These are phyloP conservation scores for Steinernema feltiae DNA, from an alignment of 1,140 invertebrate genomes.

Conservation along the genomic window DNA sequence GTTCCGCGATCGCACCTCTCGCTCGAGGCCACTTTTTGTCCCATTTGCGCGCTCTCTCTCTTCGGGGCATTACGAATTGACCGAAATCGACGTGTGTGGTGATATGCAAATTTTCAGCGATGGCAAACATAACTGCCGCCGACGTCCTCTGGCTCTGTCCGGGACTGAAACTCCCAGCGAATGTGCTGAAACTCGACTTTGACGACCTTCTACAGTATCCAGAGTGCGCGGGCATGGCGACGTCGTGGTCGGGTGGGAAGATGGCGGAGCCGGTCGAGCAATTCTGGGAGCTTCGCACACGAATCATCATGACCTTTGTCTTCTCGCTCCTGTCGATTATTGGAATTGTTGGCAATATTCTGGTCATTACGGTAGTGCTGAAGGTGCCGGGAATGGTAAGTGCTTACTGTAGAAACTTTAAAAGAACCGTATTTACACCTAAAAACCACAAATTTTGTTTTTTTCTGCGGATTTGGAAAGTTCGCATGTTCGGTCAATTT, in stretches of 20 bases:
- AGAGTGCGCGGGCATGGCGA: conserved; percentile 2
- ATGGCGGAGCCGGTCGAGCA: conserved; percentile 24
- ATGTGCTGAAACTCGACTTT: conserved; percentile 17
- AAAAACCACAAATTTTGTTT: background rate
- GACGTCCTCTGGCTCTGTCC: conserved; percentile 11
- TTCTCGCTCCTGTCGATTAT: conserved; percentile 64
- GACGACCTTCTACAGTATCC: conserved; percentile 10
- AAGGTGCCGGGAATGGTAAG: conserved; percentile 54
- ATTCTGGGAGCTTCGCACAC: conserved; percentile 34
- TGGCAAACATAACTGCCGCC: conserved; percentile 18
- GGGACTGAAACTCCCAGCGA: conserved; percentile 1
- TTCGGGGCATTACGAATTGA: too few relatives aligned
- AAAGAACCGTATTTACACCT: background rate
- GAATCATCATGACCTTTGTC: conserved; percentile 63
- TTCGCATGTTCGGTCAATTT: too few relatives aligned
- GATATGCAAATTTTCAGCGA: conserved; percentile 20
- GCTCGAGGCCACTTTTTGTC: too few relatives aligned
- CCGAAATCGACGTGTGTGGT: too few relatives aligned
- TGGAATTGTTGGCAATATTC: conserved; percentile 63
- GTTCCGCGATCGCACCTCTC: too few relatives aligned
- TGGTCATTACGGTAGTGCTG: conserved; percentile 59
- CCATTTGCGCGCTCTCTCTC: too few relatives aligned
- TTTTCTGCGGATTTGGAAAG: background rate
- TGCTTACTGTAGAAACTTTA: background rate
- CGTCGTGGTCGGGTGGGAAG: background rate